These are phyloP conservation scores for Nephila pilipes DNA, from an alignment of 1,140 invertebrate species.

Conservation along the genomic window DNA sequence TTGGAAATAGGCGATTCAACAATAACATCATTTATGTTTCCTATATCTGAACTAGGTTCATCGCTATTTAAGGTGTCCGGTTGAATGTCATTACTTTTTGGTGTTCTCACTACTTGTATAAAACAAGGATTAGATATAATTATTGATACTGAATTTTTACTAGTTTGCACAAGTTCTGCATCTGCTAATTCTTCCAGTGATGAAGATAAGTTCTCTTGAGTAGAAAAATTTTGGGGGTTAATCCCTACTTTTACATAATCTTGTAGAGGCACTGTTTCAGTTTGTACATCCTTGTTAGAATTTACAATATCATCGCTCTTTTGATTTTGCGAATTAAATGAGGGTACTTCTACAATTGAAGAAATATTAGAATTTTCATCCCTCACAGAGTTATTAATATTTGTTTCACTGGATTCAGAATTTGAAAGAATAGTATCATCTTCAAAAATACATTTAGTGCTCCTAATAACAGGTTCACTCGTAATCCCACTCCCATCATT, in stretches of 20 bases:
- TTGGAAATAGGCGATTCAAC: neutral
- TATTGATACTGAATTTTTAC: constrained; percentile 50
- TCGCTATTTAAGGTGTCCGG: neutral
- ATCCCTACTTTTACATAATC: neutral
- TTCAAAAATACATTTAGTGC: neutral
- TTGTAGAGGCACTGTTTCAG: neutral
- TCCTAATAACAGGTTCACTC: neutral
- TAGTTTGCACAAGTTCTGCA: constrained; percentile 57
- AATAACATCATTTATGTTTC: constrained; percentile 10
- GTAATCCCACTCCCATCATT: neutral
- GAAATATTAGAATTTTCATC: neutral
- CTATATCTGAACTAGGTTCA: neutral
- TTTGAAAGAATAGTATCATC: neutral
- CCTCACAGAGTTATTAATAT: neutral
- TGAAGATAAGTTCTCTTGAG: constrained; percentile 3
- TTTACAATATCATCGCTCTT: neutral
- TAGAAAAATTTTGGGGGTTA: no score
- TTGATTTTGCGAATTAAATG: neutral
- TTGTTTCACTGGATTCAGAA: neutral
- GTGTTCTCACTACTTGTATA: constrained; percentile 14
- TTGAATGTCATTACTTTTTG: neutral
- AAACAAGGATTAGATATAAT: constrained; percentile 58
- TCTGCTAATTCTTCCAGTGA: constrained; percentile 54
- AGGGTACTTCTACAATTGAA: neutral
- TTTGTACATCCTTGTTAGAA: neutral